Evolutionary conservation across 2,113 vertebrate species (phyloP).

Genomic region (Aleadryas rufinucha): DNA sequence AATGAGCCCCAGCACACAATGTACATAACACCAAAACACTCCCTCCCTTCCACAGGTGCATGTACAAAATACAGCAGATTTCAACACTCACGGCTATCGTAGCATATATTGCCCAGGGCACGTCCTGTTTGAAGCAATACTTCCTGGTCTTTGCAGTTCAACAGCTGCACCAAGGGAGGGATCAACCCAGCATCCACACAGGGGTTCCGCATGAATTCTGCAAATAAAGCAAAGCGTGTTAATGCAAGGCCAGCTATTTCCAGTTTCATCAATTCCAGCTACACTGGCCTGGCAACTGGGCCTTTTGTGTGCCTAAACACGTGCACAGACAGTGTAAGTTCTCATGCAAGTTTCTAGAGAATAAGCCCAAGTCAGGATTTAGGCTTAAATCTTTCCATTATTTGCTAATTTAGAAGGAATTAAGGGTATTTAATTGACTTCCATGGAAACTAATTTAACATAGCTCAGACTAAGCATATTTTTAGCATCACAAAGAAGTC

Average conservation of each 20-base stretch:
- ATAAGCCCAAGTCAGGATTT: neutral
- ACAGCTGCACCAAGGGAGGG: conserved; percentile 90
- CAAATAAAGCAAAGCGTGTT: conserved; percentile 25
- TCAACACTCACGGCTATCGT: conserved; percentile 96
- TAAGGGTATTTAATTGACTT: conserved; percentile 39
- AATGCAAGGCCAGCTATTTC: neutral
- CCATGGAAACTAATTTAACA: conserved; percentile 14
- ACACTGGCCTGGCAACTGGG: neutral
- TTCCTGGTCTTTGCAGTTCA: conserved; percentile 93
- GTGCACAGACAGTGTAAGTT: neutral
- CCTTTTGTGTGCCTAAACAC: neutral
- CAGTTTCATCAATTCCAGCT: neutral
- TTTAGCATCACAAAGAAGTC: neutral
- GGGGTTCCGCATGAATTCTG: conserved; percentile 93
- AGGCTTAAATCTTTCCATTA: neutral
- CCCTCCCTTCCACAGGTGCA: neutral
- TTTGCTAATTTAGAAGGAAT: neutral
- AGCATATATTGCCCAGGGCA: conserved; percentile 98
- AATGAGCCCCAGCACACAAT: neutral
- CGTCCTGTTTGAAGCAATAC: conserved; percentile 95
- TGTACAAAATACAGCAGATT: neutral
- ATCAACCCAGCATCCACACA: conserved; percentile 95
- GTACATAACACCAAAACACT: neutral
- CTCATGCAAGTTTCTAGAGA: neutral
- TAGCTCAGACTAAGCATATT: neutral